phyloP scores from a whole-genome alignment of 2,888 invertebrate genomes.

The Trilocha varians region DNA sequence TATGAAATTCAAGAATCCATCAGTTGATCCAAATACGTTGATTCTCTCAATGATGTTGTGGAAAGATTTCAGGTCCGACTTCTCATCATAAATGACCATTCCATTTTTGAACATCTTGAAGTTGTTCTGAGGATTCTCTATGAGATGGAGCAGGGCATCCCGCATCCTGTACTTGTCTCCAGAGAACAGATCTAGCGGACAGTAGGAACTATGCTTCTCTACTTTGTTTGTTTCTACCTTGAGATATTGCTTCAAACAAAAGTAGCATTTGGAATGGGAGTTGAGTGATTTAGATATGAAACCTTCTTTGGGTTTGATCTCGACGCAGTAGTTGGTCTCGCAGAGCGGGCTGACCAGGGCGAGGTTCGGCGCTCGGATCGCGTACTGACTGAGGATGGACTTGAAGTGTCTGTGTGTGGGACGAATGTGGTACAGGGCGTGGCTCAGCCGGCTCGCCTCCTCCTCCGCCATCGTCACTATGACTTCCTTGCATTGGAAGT shows the following conservation, averaged over 20 bases:
- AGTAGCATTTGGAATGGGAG: conserved; percentile 63
- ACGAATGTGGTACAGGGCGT: conserved; percentile 32
- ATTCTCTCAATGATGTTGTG: conserved; percentile 24
- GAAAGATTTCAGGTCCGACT: conserved; percentile 21
- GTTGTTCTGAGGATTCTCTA: conserved; percentile 77
- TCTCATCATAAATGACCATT: conserved; percentile 35
- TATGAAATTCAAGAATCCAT: conserved; percentile 43
- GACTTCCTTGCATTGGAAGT: conserved; percentile 31
- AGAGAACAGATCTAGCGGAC: conserved; percentile 81
- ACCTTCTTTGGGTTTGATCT: conserved; percentile 81
- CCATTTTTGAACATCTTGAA: conserved; percentile 72
- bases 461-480: conserved; percentile 40
- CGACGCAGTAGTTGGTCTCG: conserved; percentile 65
- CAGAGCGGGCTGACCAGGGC: conserved; percentile 28
- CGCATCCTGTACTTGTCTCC: conserved; percentile 73
- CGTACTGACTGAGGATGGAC: conserved; percentile 47
- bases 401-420: conserved; percentile 55
- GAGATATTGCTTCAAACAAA: conserved; percentile 71
- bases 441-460: conserved; percentile 37
- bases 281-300: conserved; percentile 53
- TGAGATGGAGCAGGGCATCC: conserved; percentile 59
- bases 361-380: conserved; percentile 62
- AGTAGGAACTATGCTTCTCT: conserved; percentile 72
- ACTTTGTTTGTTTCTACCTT: conserved; percentile 71
- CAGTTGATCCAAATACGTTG: conserved; percentile 24